A percentile compares a stretch with the other conserved stretches of the same genome.
These are phyloP conservation scores for Micromussa lordhowensis DNA, from an alignment of 92 coral and sea anemone species.

Conservation along the genomic window DNA sequence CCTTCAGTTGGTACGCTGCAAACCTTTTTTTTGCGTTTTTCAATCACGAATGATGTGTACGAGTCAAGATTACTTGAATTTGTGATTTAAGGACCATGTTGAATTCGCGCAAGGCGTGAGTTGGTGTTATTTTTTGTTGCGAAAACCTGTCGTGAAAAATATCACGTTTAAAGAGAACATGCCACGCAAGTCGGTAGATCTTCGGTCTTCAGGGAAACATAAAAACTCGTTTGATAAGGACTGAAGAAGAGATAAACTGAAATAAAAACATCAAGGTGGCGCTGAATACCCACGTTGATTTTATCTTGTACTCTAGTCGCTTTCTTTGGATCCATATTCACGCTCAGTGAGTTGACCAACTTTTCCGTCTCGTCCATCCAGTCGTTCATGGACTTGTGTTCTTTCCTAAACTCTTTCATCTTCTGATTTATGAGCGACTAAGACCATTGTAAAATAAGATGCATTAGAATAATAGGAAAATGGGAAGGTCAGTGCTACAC, in stretches of 20 bases:
- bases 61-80: too few relatives aligned
- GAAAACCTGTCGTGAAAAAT: too few relatives aligned
- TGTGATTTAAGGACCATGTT: too few relatives aligned
- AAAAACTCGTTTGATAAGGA: background rate
- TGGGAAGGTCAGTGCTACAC: background rate
- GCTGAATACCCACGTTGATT: slow-evolving; percentile 20
- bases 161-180: too few relatives aligned
- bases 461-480: background rate
- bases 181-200: too few relatives aligned
- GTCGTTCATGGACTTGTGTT: slow-evolving; percentile 58
- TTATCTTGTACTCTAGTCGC: slow-evolving; percentile 81
- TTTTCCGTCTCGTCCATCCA: slow-evolving; percentile 93
- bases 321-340: slow-evolving; percentile 80
- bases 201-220: too few relatives aligned
- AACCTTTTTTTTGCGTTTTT: too few relatives aligned
- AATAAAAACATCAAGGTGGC: background rate
- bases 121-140: too few relatives aligned
- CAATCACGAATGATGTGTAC: too few relatives aligned
- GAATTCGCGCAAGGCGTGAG: too few relatives aligned
- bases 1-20: too few relatives aligned
- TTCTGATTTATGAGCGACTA: slow-evolving; percentile 32
- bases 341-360: slow-evolving; percentile 67
- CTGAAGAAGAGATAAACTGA: background rate
- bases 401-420: slow-evolving; percentile 27
- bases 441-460: background rate